Evolutionary conservation across 2,888 invertebrate genomes (phyloP).

Genomic region (Conus canariensis): DNA sequence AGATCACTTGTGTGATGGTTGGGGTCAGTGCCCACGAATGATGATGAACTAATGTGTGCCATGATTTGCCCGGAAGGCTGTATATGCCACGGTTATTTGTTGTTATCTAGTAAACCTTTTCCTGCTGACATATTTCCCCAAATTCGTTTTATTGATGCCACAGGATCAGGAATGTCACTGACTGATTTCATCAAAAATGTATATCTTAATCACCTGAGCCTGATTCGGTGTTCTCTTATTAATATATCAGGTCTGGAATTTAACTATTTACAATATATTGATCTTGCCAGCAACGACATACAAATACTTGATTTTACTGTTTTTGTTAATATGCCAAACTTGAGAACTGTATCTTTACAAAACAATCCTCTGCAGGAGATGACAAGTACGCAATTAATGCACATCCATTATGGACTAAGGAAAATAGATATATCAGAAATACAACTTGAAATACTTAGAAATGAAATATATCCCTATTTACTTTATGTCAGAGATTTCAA

Average conservation of each 20-base stretch:
- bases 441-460: background rate
- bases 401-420: background rate
- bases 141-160: background rate
- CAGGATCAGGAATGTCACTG: background rate
- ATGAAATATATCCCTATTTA: background rate
- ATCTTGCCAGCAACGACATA: background rate
- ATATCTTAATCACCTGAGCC: background rate
- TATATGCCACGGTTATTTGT: background rate
- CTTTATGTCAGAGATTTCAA: background rate
- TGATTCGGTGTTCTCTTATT: background rate
- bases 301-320: background rate
- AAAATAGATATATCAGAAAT: background rate
- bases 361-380: background rate
- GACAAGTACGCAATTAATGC: background rate
- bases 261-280: background rate
- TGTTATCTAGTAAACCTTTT: background rate
- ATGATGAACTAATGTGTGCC: background rate
- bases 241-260: background rate
- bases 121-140: background rate
- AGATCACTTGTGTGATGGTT: constrained; percentile 9
- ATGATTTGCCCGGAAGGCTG: background rate
- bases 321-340: background rate
- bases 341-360: background rate
- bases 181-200: background rate
- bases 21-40: constrained; percentile 13